These are phyloP conservation scores for Panurus biarmicus DNA, from an alignment of 2,113 vertebrate species.

Conservation along the genomic window DNA sequence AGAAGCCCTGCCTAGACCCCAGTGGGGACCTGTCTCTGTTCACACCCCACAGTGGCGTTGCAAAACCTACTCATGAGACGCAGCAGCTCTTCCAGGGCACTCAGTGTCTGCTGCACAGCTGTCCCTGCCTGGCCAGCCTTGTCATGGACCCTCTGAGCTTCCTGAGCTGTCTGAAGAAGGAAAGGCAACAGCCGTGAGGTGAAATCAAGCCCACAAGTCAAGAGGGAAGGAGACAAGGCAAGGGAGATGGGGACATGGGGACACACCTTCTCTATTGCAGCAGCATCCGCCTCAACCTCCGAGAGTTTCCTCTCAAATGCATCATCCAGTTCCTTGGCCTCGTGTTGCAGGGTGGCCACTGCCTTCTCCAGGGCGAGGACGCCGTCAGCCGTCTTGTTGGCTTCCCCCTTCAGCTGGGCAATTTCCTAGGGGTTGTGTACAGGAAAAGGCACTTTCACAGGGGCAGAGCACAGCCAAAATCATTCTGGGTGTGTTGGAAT, in stretches of 20 bases:
- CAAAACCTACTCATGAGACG: constrained; percentile 72
- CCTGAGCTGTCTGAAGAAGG: constrained; percentile 53
- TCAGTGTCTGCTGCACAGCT: constrained; percentile 64
- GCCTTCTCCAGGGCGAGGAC: constrained; percentile 71
- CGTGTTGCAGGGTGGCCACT: constrained; percentile 41
- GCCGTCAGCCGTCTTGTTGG: constrained; percentile 70
- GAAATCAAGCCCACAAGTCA: background rate
- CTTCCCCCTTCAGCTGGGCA: constrained; percentile 57
- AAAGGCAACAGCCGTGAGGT: background rate
- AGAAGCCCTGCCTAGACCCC: background rate
- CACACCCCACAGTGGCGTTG: fast-evolving
- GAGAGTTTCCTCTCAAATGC: constrained; percentile 51
- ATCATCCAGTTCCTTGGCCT: constrained; percentile 34
- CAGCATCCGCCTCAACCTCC: background rate
- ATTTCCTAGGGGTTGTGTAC: constrained; percentile 58
- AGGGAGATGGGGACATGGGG: background rate
- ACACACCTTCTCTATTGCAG: constrained; percentile 56
- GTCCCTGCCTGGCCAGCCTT: constrained; percentile 58
- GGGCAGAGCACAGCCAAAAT: background rate
- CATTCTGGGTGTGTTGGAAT: background rate
- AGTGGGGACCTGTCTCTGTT: background rate
- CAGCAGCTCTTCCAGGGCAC: constrained; percentile 70
- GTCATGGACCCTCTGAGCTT: constrained; percentile 54
- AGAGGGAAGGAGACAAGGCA: background rate
- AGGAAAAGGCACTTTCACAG: background rate